Conservation (phyloP, 2,113 vertebrate species). For the Elgaria multicarinata region DNA sequence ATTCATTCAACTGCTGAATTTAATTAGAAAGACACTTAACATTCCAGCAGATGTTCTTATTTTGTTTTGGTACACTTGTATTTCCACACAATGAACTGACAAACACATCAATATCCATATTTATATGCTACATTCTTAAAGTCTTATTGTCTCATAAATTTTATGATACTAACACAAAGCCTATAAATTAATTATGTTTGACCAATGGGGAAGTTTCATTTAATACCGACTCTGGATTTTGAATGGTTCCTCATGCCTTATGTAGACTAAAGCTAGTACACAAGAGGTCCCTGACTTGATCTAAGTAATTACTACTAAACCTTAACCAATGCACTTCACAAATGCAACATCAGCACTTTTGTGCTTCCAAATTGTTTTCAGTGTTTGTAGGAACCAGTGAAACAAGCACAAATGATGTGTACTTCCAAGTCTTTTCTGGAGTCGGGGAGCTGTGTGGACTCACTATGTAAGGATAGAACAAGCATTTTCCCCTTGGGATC, state of each 20-base stretch:
- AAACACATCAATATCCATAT: constrained; percentile 46
- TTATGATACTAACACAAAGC: constrained; percentile 5
- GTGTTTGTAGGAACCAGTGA: background rate
- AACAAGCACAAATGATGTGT: background rate
- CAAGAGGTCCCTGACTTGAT: background rate
- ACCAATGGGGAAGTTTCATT: background rate
- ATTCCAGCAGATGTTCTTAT: constrained; percentile 74
- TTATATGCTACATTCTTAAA: constrained; percentile 36
- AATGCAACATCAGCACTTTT: background rate
- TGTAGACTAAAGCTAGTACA: background rate
- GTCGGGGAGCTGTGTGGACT: too few species aligned
- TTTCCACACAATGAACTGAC: constrained; percentile 59
- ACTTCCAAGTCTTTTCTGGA: background rate
- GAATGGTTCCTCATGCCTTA: background rate
- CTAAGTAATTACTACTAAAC: background rate
- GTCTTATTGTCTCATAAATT: background rate
- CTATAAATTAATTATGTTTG: constrained; percentile 2
- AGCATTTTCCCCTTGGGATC: background rate
- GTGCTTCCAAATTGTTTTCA: background rate
- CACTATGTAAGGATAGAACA: too few species aligned
- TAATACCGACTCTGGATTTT: background rate
- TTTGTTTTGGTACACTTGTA: constrained; percentile 72
- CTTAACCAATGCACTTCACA: background rate
- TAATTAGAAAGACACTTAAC: constrained; percentile 76
- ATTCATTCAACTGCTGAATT: constrained; percentile 75